Evolutionary conservation across 2,113 vertebrate species (phyloP), one percentile per base, ranked within the genome.

Genomic region (Lutjanus erythropterus): DNA sequence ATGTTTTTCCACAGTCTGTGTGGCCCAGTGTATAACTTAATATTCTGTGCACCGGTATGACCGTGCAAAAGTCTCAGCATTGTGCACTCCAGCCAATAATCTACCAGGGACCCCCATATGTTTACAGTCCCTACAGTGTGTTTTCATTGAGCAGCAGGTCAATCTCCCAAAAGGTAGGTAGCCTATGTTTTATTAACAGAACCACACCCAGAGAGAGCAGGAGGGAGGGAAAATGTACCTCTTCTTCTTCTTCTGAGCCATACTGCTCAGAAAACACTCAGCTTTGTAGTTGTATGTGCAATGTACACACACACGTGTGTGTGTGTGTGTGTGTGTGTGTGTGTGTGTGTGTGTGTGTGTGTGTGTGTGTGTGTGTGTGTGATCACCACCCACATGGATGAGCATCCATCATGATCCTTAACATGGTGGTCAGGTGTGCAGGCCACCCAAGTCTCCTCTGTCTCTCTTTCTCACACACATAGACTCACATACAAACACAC

Each of bases 361-460:
- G n/a, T 55, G 72, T 12, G 35, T 70, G n/a, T 55, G 72, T 12
- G 35, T 70, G n/a, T 55, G 72, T 12, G 35, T 70, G n/a, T 55
- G 72, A 78, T 74, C 76, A 61, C 71, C 77, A 70, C 66, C 60
- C 65, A 83, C 62, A 42, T n/a, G 27, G 58, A 61, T 6, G 55
- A 78, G 47, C 44, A 49, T 74, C 58, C 33, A 59, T 62, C 23
- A 61, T 25, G 55, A 72, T 61, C 14, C 62, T 70, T 69, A 65
- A 69, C 66, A 60, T 18, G 71, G 41, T 41, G 50, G 61, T 76
- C 76, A 83, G 80, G 81, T 81, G 81, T 73, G 61, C 56, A 58
- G 72, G 58, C 83, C 86, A 87, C 88, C 86, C 75, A 84, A 39
- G 75, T 42, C 23, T 60, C 49, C 39, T 44, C 1, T n/a, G 7